Conservation (phyloP, 1,140 invertebrate genomes). For the Trichogramma pretiosum region DNA sequence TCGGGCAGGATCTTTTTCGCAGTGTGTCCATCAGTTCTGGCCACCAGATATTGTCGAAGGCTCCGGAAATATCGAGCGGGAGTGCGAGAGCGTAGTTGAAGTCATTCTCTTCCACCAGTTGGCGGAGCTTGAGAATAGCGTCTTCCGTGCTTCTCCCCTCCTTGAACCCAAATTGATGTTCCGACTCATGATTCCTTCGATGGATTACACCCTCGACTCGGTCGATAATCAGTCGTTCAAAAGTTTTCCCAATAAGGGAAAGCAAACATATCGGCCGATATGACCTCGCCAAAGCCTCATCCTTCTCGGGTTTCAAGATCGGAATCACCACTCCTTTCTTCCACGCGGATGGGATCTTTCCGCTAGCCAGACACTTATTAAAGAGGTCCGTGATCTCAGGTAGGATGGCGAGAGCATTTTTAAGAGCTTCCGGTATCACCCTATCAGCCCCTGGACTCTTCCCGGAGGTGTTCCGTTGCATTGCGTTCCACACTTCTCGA, state of each 20-base stretch:
- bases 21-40: background rate
- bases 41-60: background rate
- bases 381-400: background rate
- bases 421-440: background rate
- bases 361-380: background rate
- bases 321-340: background rate
- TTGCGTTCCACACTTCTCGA: background rate
- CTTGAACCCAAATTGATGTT: background rate
- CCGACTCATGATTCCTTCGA: background rate
- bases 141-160: background rate
- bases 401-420: background rate
- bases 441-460: background rate
- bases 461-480: background rate
- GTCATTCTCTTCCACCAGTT: background rate
- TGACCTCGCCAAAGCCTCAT: background rate
- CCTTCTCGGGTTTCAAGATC: background rate
- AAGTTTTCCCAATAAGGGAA: background rate
- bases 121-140: background rate
- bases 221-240: background rate
- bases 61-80: background rate
- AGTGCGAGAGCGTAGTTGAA: background rate
- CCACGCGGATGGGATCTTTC: background rate
- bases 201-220: background rate
- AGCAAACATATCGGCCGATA: background rate
- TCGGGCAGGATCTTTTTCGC: background rate